A percentile compares a stretch with the other conserved stretches of the same genome.
phyloP scores from a whole-genome alignment of 2,888 invertebrate genomes.

The Theretra japonica region DNA sequence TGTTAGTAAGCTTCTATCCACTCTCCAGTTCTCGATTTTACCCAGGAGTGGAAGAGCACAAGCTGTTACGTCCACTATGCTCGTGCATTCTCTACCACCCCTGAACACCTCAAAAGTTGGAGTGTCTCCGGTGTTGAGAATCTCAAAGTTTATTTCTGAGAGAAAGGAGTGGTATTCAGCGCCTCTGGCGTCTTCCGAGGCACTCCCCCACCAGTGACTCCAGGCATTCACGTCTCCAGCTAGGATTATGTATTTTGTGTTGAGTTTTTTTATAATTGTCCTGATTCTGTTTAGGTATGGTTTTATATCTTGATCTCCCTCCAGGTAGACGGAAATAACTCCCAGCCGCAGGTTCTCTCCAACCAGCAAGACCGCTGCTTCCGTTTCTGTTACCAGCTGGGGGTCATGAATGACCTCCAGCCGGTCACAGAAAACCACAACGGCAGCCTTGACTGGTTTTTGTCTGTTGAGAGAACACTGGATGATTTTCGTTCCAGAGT shows the following conservation, averaged over 20 bases:
- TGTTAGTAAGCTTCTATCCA: slow-evolving; percentile 17
- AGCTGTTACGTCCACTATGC: slow-evolving; percentile 21
- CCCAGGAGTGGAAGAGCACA: slow-evolving; percentile 21
- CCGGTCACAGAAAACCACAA: slow-evolving; percentile 38
- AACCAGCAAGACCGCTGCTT: slow-evolving; percentile 36
- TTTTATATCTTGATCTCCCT: slow-evolving; percentile 29
- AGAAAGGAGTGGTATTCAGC: no score
- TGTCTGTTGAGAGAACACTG: no score
- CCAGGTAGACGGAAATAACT: slow-evolving; percentile 40
- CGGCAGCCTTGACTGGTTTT: slow-evolving; percentile 39
- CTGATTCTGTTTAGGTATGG: no score
- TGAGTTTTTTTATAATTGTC: no score
- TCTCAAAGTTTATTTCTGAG: no score
- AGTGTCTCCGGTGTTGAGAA: slow-evolving; percentile 18
- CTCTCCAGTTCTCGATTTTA: slow-evolving; percentile 21
- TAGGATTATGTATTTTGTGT: no score
- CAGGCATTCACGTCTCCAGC: no score
- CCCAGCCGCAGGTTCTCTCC: slow-evolving; percentile 34
- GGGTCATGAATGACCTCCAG: slow-evolving; percentile 40
- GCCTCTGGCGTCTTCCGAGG: no score
- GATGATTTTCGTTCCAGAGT: not conserved
- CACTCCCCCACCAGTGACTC: no score
- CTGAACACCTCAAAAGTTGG: slow-evolving; percentile 30
- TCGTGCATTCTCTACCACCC: slow-evolving; percentile 31
- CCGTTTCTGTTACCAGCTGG: slow-evolving; percentile 41